phyloP scores from a whole-genome alignment of 2,888 invertebrate genomes.

The Peribatodes rhomboidaria region DNA sequence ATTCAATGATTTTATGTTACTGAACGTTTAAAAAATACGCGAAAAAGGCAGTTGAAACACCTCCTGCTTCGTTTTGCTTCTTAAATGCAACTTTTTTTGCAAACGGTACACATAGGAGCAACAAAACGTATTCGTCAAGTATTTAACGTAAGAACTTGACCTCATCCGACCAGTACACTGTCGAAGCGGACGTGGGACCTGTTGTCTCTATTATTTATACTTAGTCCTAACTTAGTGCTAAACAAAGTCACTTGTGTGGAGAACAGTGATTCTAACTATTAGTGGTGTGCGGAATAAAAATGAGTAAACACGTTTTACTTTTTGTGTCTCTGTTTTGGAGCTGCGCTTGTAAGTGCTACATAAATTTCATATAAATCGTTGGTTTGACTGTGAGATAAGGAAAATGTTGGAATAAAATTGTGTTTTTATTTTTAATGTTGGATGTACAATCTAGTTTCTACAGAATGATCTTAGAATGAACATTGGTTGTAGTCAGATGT shows the following conservation, averaged over 20 bases:
- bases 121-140: slow-evolving; percentile 68
- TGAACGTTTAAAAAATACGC: no score
- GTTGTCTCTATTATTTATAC: slow-evolving; percentile 39
- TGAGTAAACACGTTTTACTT: slow-evolving; percentile 59
- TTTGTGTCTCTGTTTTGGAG: slow-evolving; percentile 63
- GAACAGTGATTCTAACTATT: slow-evolving; percentile 42
- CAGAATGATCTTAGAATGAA: neutral
- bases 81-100: slow-evolving; percentile 51
- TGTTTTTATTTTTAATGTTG: neutral
- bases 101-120: slow-evolving; percentile 65
- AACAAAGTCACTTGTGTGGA: slow-evolving; percentile 32
- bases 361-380: neutral
- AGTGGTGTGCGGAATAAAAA: slow-evolving; percentile 52
- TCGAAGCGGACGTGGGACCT: slow-evolving; percentile 34
- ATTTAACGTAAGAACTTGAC: slow-evolving; percentile 74
- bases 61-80: no score
- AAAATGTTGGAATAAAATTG: slow-evolving; percentile 12
- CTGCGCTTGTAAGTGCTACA: slow-evolving; percentile 58
- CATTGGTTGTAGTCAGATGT: neutral
- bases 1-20: no score
- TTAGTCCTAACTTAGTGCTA: slow-evolving; percentile 24
- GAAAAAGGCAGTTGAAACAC: no score
- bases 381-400: slow-evolving; percentile 31
- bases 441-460: neutral
- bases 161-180: slow-evolving; percentile 74